Evolutionary conservation across 2,797 vertebrate genomes (phyloP).

Genomic region (Ibycter americanus): DNA sequence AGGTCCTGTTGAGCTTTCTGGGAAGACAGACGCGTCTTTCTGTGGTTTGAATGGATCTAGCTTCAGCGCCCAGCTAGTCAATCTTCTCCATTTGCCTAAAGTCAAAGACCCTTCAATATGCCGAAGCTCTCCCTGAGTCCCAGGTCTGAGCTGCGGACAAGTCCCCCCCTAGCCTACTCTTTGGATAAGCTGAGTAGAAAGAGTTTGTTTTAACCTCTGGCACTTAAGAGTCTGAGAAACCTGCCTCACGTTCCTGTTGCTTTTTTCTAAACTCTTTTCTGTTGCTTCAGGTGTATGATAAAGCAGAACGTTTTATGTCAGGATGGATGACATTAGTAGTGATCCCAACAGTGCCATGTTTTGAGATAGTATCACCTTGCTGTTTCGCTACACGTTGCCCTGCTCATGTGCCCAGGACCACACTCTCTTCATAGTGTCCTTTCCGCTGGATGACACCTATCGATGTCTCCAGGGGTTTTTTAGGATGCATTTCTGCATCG

Average conservation of each 20-base stretch:
- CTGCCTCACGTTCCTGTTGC: background rate
- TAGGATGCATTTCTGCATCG: background rate
- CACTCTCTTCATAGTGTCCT: background rate
- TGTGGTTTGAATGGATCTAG: background rate
- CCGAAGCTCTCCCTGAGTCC: background rate
- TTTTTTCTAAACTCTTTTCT: background rate
- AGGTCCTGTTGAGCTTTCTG: background rate
- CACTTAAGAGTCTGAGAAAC: background rate
- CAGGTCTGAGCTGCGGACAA: background rate
- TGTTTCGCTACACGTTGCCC: accelerated
- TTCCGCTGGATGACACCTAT: background rate
- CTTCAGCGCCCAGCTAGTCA: background rate
- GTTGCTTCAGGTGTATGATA: background rate
- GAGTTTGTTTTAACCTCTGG: background rate
- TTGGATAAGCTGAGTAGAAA: background rate
- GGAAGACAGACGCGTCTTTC: background rate
- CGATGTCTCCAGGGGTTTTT: background rate
- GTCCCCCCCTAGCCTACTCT: background rate
- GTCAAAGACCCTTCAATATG: background rate
- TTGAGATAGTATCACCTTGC: background rate
- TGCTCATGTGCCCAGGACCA: background rate
- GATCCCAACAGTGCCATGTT: background rate
- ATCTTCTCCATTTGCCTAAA: background rate
- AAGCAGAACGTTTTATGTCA: background rate
- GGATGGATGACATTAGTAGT: background rate